Percentiles rank a stretch among this genome's conserved stretches.
Evolutionary conservation across 2,888 invertebrate genomes (phyloP).

Genomic region (Himalopsyche japonica): DNA sequence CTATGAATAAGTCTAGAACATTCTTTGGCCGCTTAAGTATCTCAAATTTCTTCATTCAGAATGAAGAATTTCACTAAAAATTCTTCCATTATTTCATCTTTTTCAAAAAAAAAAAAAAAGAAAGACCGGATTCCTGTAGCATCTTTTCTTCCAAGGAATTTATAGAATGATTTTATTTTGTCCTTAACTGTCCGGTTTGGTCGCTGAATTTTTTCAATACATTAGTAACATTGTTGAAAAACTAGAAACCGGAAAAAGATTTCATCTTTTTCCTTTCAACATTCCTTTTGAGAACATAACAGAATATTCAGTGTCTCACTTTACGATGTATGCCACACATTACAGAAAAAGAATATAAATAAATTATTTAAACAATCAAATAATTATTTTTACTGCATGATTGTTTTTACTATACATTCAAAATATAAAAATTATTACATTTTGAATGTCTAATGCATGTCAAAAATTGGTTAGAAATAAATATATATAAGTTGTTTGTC

Average conservation of each 20-base stretch:
- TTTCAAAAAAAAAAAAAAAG: not conserved
- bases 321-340: no score
- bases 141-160: not conserved
- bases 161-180: not conserved
- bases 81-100: slow-evolving; percentile 1
- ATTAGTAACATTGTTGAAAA: not conserved
- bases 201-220: not conserved
- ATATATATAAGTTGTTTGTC: no score
- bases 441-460: no score
- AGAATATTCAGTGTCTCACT: no score
- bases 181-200: not conserved
- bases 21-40: not conserved
- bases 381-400: no score
- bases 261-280: not conserved
- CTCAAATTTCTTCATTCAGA: not conserved
- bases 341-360: no score
- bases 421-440: no score
- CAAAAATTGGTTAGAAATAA: no score
- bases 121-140: not conserved
- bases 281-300: no score
- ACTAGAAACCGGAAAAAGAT: not conserved
- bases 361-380: no score
- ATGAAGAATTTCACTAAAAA: not conserved
- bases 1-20: not conserved
- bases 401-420: no score